Base-by-base conservation (phyloP, 2,888 invertebrate genomes). In the Drosophila kuntzei region DNA sequence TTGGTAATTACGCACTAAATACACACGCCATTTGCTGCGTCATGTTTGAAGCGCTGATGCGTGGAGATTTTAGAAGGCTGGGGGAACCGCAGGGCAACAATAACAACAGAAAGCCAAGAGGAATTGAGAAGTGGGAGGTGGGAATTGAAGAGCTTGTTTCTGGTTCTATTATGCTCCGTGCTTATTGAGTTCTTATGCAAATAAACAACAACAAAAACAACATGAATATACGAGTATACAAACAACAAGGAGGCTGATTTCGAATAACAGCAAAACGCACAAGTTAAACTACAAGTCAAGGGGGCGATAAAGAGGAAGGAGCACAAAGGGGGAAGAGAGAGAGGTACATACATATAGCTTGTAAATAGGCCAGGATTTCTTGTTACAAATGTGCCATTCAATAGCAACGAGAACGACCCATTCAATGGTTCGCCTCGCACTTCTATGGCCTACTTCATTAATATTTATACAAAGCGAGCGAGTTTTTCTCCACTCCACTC, bases 381-480 rank as follows among this genome's bases (percentile, higher is more conserved):
- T 82, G 88, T 70, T 85, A 71, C 79, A 79, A 83, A 81, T 79
- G 71, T 68, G 55, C 62, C 68, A 80, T 77, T 74, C 79, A 79
- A 79, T 79, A 67, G 60, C 49, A 59, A 61, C 55, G 29, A 43
- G 62, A 34, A 49, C 57, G 49, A 70, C 41, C 61, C 55, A 71
- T 70, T 77, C 67, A 70, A 72, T 58, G 58, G 66, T 34, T 66
- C 51, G 43, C 71, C 71, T 66, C 63, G 74, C 74, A 85, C 83
- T 87, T 79, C 61, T 82, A 77, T 73, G 83, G 87, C 83, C 87
- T 70, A 86, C 83, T 88, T 85, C 87, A 85, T 85, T 85, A 85
- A 85, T 85, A 85, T 85, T 85, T 85, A 85, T 85, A 75, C 84
- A 89, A 89, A 71, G 64, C 66, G 27, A 58, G 50, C 41, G 29